Evolutionary conservation across 2,888 invertebrate genomes (phyloP).

Genomic region (Ferdinandea cuprea): DNA sequence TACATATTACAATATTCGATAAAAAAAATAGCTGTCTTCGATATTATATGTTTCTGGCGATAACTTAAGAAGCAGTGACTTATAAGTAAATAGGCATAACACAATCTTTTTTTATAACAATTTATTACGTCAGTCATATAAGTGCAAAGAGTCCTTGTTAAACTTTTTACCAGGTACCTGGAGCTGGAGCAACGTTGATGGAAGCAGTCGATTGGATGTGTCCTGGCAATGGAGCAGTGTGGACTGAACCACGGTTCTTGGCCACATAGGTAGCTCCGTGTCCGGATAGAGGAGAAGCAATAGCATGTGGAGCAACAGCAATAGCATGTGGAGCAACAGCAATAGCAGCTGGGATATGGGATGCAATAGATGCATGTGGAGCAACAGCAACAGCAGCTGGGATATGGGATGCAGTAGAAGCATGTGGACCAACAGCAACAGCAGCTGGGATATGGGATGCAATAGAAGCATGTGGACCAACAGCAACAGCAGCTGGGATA

Average conservation of each 20-base stretch:
- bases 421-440: background rate
- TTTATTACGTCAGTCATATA: too few species aligned
- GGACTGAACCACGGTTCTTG: constrained; percentile 83
- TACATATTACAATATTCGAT: too few species aligned
- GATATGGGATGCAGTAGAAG: background rate
- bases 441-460: background rate
- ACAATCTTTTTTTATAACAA: too few species aligned
- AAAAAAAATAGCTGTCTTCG: too few species aligned
- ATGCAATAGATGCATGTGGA: background rate
- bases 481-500: too few species aligned
- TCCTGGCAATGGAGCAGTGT: constrained; percentile 83
- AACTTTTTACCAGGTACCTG: constrained; percentile 82
- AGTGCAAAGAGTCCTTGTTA: too few species aligned
- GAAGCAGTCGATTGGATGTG: constrained; percentile 78
- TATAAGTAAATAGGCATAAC: too few species aligned
- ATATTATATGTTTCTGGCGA: too few species aligned
- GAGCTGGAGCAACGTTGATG: constrained; percentile 83
- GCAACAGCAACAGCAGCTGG: constrained; percentile 5
- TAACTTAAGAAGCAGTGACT: too few species aligned
- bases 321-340: background rate
- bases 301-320: too few species aligned
- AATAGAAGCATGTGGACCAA: too few species aligned
- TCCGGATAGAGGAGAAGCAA: constrained; percentile 22
- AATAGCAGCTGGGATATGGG: background rate
- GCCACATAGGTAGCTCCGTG: constrained; percentile 78